These are phyloP conservation scores for Phoenoteleia sp. DNA, from an alignment of 2,888 invertebrate genomes.

Conservation along the genomic window DNA sequence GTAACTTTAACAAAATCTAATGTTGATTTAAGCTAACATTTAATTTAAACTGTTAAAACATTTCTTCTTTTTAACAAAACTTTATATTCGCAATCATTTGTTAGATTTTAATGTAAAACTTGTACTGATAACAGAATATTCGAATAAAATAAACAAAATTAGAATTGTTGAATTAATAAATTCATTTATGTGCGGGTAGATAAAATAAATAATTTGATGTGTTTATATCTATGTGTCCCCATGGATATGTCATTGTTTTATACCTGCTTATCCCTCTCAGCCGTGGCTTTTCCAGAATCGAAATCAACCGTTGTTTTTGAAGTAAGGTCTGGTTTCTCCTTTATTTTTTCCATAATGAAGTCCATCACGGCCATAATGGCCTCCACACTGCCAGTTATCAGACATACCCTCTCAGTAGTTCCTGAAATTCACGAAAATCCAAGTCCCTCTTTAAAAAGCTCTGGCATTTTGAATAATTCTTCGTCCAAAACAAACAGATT, in stretches of 20 bases:
- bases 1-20: too few relatives aligned
- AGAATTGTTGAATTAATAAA: too few relatives aligned
- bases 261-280: slow-evolving; percentile 96
- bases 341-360: slow-evolving; percentile 98
- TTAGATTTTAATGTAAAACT: too few relatives aligned
- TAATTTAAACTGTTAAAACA: too few relatives aligned
- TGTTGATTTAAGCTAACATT: too few relatives aligned
- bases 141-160: too few relatives aligned
- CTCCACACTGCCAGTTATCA: slow-evolving; percentile 96
- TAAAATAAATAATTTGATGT: slow-evolving; percentile 1
- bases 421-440: slow-evolving; percentile 88
- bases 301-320: slow-evolving; percentile 92
- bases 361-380: slow-evolving; percentile 97
- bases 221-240: too few relatives aligned
- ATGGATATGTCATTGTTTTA: too few relatives aligned
- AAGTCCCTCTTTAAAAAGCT: not conserved
- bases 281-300: slow-evolving; percentile 93
- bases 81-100: too few relatives aligned
- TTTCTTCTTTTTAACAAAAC: too few relatives aligned
- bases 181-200: too few relatives aligned
- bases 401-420: slow-evolving; percentile 97
- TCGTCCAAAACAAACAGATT: slow-evolving; percentile 10
- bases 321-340: slow-evolving; percentile 96
- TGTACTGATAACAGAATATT: too few relatives aligned
- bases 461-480: slow-evolving; percentile 20